A percentile compares a stretch with the other conserved stretches of the same genome.
These are phyloP conservation scores for Ichneumon xanthorius DNA, from an alignment of 2,888 invertebrate genomes.

Conservation along the genomic window DNA sequence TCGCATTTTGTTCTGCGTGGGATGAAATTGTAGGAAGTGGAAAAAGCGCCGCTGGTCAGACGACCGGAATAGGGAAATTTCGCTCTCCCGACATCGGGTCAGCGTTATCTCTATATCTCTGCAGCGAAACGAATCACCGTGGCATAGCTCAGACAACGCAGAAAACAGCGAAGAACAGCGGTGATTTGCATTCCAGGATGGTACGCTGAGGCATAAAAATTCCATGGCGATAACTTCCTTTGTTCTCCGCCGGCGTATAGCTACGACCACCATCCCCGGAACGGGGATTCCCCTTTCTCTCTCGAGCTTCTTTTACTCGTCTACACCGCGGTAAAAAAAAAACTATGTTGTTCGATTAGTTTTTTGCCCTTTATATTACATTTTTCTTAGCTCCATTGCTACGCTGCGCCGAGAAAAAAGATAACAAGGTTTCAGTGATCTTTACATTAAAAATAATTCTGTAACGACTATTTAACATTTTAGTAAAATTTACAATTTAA, in stretches of 20 bases:
- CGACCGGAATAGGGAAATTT: constrained; percentile 23
- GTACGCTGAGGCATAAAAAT: constrained; percentile 83
- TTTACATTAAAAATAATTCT: neutral
- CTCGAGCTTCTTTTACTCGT: constrained; percentile 81
- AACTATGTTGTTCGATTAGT: constrained; percentile 72
- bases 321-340: constrained; percentile 55
- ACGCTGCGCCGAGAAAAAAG: neutral
- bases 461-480: neutral
- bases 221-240: constrained; percentile 83
- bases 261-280: constrained; percentile 51
- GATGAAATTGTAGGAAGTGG: constrained; percentile 38
- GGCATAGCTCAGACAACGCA: constrained; percentile 19
- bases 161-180: constrained; percentile 56
- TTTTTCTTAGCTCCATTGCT: constrained; percentile 69
- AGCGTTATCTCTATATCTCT: constrained; percentile 53
- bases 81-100: constrained; percentile 48
- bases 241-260: constrained; percentile 77
- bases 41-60: constrained; percentile 45
- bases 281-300: constrained; percentile 59
- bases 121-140: constrained; percentile 42
- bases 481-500: neutral
- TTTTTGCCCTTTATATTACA: constrained; percentile 81
- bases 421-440: neutral
- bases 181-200: constrained; percentile 83
- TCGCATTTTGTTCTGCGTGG: neutral